Evolutionary conservation across 2,888 invertebrate species (phyloP), one percentile per base, ranked within the genome.

Genomic region (Chrysomela aeneicollis): DNA sequence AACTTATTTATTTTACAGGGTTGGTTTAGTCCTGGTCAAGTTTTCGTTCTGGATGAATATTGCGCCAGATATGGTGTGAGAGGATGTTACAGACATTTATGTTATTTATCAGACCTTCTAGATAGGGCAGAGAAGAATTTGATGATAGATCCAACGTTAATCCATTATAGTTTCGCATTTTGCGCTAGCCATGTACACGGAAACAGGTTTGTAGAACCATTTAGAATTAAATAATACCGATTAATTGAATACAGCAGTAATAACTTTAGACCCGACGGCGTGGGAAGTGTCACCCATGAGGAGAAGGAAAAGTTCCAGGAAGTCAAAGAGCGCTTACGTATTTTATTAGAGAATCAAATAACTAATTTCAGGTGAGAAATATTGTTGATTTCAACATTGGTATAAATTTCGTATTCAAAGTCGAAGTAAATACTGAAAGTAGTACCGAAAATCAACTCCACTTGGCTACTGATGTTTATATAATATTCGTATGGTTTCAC

Each of bases 121-220:
- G 97, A 97, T 81, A 89, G 95, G 69, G 96, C 97, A 0, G 97
- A 98, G 83, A 94, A 95, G 77, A 85, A 86, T 68, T 88, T 94
- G 75, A 95, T 98, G 87, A 97, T 99, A 68, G 99, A 99, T 85
- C 99, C 99, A 0, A 98, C 97, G 0, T 87, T 99, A 68, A 97
- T 99, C 82, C 98, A 99, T 85, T 99, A 95, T 85, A 97, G 97
- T 78, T 99, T 98, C 85, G 98, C 98, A 51, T 99, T 98, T 86
- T 99, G 99, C 85, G 98, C 98, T 60, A 97, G 95, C 77, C 99
- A 99, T 84, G 98, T 99, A 9, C 97, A 98, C 82, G 99, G 99
- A 71, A 99, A 98, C 87, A 93, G 95, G 95, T 96, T 87, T 82
- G 87, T 80, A 80, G 61, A 69, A 59, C 64, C 52, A 58, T 51